Evolutionary conservation across 2,113 vertebrate species (phyloP), one percentile per base, ranked within the genome.

Genomic region (Peromyscus maniculatus): DNA sequence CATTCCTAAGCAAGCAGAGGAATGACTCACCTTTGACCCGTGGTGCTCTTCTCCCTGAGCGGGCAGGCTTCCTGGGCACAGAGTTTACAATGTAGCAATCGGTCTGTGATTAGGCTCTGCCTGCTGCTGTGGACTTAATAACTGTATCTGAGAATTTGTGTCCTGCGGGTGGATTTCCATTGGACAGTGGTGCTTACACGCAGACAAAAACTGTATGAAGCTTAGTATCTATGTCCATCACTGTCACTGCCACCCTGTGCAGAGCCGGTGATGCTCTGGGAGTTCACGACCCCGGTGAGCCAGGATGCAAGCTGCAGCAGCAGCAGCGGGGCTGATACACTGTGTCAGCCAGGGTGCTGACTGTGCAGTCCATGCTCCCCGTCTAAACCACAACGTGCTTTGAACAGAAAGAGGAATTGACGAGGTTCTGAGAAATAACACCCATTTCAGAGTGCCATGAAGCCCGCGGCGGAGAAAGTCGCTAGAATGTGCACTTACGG

Each of bases 271-370:
- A 66, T 55, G 31, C 1, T 39, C 49, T 17, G 0, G 28, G 17
- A 84, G 6, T 66, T 72, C 19, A 16, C 46, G 59, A 21, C 86
- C 79, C 31, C 71, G 72, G 69, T 11, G 52, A 78, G 4, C 21
- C 15, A 1, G 2, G 59, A 71, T 24, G 7, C 0, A 0, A 33
- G 19, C n/a, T 39, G 59, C 9, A 31, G 66, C 66, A 28, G 43
- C 66, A 28, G 43, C 59, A 74, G 77, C 21, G 57, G 93, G 75
- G 39, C 55, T 55, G 55, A 55, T 55, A 36, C 52, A 62, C 43
- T 3, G n/a, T 91, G 43, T 31, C 52, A 91, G n/a, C 33, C 52
- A 64, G 57, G 16, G 2, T 74, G 6, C 66, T 13, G 66, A 69
- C 28, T 43, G 39, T 11, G 16, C 22, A 71, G 57, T 66, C 74